Base-by-base conservation (phyloP, 2,888 invertebrate species). In the Gerris lacustris region DNA sequence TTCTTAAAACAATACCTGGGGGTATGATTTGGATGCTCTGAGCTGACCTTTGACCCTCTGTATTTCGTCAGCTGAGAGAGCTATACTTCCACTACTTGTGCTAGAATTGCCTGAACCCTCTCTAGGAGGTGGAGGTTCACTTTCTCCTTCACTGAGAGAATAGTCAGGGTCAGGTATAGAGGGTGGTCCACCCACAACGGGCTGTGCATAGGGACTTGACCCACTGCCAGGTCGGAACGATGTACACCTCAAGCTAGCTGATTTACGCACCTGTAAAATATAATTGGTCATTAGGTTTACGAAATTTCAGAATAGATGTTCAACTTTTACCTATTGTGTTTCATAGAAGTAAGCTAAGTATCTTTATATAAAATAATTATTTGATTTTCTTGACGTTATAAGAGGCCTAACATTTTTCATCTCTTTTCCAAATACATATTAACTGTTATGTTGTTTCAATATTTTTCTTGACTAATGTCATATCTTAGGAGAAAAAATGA, bases 161-260 rank as follows among this genome's bases (percentile, higher is more conserved):
- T 94, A 94, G 81, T 94, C 94, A 0, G 94, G 94, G 78, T 94
- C 94, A 0, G 94, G 94, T 76, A 94, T 94, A 55, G 9, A 11
- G n/a, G 92, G 90, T 7, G 94, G 89, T 45, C 71, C 72, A 11
- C 31, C 18, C 0, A 86, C 86, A 18, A 74, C 74, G 0, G 86
- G 86, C 75, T 86, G 86, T 47, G 86, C 86, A 76, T 86, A 86
- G 7, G 85, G 85, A 77, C 85, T 85, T 63, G 76, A 75, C 75
- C 55, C 55, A 15, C 55, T 55, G 5, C 55, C 55, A 11, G 55
- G 55, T 55, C 55, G 9, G 55, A 55, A 71, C 76, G 78, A 78
- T 64, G 82, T 81, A 47, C 84, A 82, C 67, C 86, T 82, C 77
- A 87, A 80, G 78, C 87, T 86, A 76, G 86, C 83, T 15, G 86